Evolutionary conservation across 2,797 vertebrate species (phyloP), one percentile per base, ranked within the genome.

Genomic region (Ficedula albicollis): DNA sequence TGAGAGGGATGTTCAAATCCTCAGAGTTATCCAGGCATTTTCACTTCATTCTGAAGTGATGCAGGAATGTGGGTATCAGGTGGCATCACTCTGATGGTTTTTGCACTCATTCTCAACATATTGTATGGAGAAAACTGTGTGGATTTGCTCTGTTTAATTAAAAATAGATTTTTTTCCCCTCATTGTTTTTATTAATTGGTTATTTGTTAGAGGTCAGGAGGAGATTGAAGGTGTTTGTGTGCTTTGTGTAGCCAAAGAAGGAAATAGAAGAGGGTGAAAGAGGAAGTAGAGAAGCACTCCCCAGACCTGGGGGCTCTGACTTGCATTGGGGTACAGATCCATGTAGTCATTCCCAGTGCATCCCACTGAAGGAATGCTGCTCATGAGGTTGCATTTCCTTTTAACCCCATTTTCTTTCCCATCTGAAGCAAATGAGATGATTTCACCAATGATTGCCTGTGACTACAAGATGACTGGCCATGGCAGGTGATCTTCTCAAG

Each of bases 61-160:
- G 2, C 2, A 58, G 21, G 22, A 67, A 51, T 27, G 23, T 67
- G 16, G 3, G 1, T 23, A 58, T 54, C 15, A 32, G 12, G 13
- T 38, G 14, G 3, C 6, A 38, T 39, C 38, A 25, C 8, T 39
- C 20, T 5, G 2, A 52, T 52, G 21, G 44, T 5, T 38, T 87
- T 52, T 49, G 2, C 2, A 58, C 21, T 70, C 6, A 73, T 70
- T 83, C 30, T 60, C 32, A 64, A 11, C 3, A 15, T 29, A 11
- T 5, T 1, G 0, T 15, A 7, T 22, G 10, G 41, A 58, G 7
- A 76, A 67, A 44, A 39, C 5, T 3, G 3, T 29, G 7, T 30
- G 8, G 19, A 27, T 64, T 72, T 64, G 9, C 9, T 15, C 12
- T 2, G 3, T 44, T 74, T 54, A n/a, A 51, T 34, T 30, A 32